A percentile compares a stretch with the other conserved stretches of the same genome.
These are phyloP conservation scores for Tyrophagus putrescentiae DNA, from an alignment of 1,140 invertebrate genomes.

Conservation along the genomic window DNA sequence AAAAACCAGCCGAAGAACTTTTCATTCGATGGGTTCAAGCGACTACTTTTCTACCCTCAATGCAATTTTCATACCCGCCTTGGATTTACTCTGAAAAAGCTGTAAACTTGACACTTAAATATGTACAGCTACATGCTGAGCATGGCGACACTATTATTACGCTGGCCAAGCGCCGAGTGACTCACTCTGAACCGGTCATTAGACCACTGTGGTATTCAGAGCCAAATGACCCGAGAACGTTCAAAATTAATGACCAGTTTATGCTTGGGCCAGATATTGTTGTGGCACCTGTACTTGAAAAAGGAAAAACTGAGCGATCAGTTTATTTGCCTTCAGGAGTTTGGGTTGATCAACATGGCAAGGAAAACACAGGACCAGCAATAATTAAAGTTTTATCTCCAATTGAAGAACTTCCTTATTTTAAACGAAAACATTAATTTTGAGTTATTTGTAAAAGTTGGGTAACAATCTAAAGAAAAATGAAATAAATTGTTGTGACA, in stretches of 20 bases:
- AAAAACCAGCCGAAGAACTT: constrained; percentile 50
- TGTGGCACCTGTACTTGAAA: constrained; percentile 58
- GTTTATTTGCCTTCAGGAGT: constrained; percentile 57
- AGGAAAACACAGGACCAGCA: no score
- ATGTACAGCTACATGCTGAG: constrained; percentile 50
- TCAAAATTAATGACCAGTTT: constrained; percentile 42
- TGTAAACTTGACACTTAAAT: no score
- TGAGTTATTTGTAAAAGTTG: no score
- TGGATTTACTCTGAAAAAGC: no score
- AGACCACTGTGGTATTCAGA: constrained; percentile 37
- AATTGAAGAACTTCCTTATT: no score
- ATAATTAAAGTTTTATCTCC: no score
- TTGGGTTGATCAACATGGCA: constrained; percentile 47
- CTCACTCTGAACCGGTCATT: constrained; percentile 30
- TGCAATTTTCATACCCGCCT: constrained; percentile 75
- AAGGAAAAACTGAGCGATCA: constrained; percentile 47
- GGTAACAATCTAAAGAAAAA: no score
- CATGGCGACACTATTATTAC: constrained; percentile 45
- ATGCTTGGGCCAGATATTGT: constrained; percentile 64
- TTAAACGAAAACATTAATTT: no score
- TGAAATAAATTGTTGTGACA: no score
- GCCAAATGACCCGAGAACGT: constrained; percentile 30
- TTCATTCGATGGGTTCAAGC: constrained; percentile 77
- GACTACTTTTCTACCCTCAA: constrained; percentile 64
- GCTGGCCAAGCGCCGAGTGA: constrained; percentile 28